Percentiles rank a stretch among this genome's conserved stretches.
phyloP scores from a whole-genome alignment of 2,113 vertebrate genomes.

The Trichomycterus rosablanca region DNA sequence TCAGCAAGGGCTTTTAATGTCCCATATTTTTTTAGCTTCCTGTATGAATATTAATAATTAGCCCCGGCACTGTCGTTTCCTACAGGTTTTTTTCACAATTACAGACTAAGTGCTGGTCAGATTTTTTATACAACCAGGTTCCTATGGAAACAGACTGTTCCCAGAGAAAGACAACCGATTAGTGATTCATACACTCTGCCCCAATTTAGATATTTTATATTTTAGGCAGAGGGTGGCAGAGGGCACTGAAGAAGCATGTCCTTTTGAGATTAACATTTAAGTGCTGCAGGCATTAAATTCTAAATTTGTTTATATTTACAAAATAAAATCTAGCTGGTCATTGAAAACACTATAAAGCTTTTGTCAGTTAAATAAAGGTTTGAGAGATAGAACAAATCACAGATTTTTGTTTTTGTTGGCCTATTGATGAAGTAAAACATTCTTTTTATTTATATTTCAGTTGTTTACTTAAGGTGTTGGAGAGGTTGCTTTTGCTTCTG shows the following conservation, averaged over 20 bases:
- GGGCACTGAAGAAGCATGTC: not conserved
- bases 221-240: constrained; percentile 2
- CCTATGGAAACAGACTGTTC: constrained; percentile 37
- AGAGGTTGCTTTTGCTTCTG: too few relatives aligned
- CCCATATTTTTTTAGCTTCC: not conserved
- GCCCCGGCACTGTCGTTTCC: constrained; percentile 4
- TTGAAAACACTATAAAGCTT: too few relatives aligned
- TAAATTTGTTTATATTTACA: too few relatives aligned
- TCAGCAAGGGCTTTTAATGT: not conserved
- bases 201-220: not conserved
- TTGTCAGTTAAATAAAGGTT: too few relatives aligned
- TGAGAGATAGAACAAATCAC: too few relatives aligned
- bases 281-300: too few relatives aligned
- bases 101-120: constrained; percentile 19
- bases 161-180: not conserved
- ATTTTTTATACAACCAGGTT: constrained; percentile 34
- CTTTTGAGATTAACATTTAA: constrained; percentile 2
- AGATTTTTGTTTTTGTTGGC: too few relatives aligned
- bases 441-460: too few relatives aligned
- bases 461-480: too few relatives aligned
- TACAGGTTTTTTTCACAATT: constrained; percentile 1
- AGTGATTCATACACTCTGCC: not conserved
- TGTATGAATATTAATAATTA: constrained; percentile 15
- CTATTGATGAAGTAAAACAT: too few relatives aligned
- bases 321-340: too few relatives aligned